A percentile compares a stretch with the other conserved stretches of the same genome.
These are phyloP conservation scores for Drosophila anomelani DNA, from an alignment of 2,888 invertebrate genomes.

Conservation along the genomic window DNA sequence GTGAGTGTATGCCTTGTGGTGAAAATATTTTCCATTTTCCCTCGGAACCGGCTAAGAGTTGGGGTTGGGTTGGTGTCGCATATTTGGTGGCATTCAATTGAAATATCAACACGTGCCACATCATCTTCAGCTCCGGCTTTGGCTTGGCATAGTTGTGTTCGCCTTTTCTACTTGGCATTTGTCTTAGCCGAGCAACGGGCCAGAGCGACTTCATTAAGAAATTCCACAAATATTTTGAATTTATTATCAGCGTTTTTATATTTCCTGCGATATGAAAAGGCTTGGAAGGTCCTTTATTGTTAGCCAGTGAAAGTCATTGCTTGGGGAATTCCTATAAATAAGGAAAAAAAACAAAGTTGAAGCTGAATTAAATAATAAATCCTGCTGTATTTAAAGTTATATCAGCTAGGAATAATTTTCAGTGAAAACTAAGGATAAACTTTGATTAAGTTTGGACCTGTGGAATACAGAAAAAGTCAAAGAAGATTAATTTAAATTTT, in stretches of 20 bases:
- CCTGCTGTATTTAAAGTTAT: background rate
- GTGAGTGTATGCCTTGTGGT: constrained; percentile 26
- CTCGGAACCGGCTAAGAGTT: constrained; percentile 6
- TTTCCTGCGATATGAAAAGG: constrained; percentile 48
- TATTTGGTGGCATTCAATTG: constrained; percentile 73
- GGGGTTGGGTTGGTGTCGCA: constrained; percentile 49
- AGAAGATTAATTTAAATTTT: background rate
- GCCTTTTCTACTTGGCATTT: constrained; percentile 54
- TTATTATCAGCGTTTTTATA: constrained; percentile 49
- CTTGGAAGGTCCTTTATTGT: constrained; percentile 15
- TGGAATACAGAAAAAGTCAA: background rate
- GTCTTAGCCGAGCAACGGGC: constrained; percentile 58
- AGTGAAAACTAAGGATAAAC: background rate
- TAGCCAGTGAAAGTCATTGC: constrained; percentile 32
- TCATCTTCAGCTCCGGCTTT: constrained; percentile 26
- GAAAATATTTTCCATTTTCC: constrained; percentile 44
- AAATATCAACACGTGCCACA: constrained; percentile 75
- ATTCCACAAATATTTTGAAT: constrained; percentile 70
- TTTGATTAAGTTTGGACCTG: background rate
- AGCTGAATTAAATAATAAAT: background rate
- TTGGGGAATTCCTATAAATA: background rate
- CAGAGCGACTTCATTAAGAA: constrained; percentile 74
- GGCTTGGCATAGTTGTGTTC: constrained; percentile 31
- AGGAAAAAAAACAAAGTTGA: background rate
- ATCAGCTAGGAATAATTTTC: background rate